phyloP scores from a whole-genome alignment of 2,888 invertebrate species.

The Drosophila merina region DNA sequence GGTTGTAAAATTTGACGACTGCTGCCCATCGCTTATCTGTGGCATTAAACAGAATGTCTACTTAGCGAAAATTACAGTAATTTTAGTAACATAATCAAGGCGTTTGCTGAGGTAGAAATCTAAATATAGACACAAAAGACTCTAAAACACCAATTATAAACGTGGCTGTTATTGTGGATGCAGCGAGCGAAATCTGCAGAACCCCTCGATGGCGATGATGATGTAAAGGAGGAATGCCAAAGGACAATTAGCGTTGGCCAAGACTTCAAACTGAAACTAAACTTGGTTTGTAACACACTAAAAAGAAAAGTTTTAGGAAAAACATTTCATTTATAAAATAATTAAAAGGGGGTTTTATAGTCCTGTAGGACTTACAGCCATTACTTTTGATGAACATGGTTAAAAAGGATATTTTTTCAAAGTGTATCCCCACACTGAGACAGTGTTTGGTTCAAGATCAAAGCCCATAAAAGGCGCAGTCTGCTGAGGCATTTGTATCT shows the following conservation, averaged over 20 bases:
- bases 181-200: conserved; percentile 20
- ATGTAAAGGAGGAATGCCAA: conserved; percentile 70
- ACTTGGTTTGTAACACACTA: conserved; percentile 1
- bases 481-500: conserved; percentile 60
- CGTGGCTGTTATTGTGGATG: conserved; percentile 45
- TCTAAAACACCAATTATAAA: conserved; percentile 75
- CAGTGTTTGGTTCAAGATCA: conserved; percentile 60
- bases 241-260: conserved; percentile 72
- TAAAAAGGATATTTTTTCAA: neutral
- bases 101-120: conserved; percentile 54
- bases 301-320: neutral
- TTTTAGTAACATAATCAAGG: conserved; percentile 72
- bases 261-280: conserved; percentile 35
- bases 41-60: conserved; percentile 47
- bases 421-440: conserved; percentile 8
- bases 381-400: too few species aligned
- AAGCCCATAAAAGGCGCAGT: conserved; percentile 71
- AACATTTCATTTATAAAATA: too few species aligned
- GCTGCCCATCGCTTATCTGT: conserved; percentile 24
- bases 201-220: conserved; percentile 46
- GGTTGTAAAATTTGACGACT: conserved; percentile 3
- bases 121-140: conserved; percentile 73
- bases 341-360: too few species aligned
- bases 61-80: conserved; percentile 72
- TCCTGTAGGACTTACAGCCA: too few species aligned